These are phyloP conservation scores for Rhynchopsitta pachyrhyncha DNA, from an alignment of 2,113 vertebrate genomes.

Conservation along the genomic window DNA sequence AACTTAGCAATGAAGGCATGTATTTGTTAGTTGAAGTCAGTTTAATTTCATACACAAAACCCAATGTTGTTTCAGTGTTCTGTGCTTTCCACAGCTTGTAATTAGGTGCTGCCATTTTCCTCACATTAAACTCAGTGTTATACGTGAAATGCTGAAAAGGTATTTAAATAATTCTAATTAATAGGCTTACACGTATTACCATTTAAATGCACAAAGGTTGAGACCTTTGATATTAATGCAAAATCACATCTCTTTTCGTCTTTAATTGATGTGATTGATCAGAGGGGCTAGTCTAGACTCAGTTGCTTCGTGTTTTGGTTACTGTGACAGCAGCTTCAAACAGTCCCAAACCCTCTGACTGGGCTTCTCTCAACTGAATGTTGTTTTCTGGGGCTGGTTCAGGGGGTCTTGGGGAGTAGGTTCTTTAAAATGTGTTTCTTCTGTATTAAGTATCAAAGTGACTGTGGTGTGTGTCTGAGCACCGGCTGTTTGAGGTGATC, in stretches of 20 bases:
- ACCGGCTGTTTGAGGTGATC: not conserved
- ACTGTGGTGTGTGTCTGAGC: not conserved
- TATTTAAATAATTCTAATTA: not conserved
- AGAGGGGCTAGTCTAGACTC: not conserved
- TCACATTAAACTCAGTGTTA: not conserved
- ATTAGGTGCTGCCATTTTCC: not conserved
- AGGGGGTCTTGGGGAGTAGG: not conserved
- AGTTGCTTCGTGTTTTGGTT: not conserved
- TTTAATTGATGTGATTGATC: not conserved
- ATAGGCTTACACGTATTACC: not conserved
- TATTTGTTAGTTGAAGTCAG: not conserved
- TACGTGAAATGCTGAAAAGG: not conserved
- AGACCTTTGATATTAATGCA: not conserved
- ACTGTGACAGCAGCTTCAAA: not conserved
- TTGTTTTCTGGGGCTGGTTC: not conserved
- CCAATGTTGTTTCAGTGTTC: not conserved
- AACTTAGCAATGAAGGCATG: not conserved
- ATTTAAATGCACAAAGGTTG: not conserved
- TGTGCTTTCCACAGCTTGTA: not conserved
- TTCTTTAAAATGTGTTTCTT: not conserved
- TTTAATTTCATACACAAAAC: not conserved
- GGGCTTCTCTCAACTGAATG: not conserved
- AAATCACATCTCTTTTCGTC: not conserved
- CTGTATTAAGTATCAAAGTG: not conserved
- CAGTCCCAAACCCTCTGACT: not conserved